Base-by-base conservation (phyloP, 2,797 vertebrate species). In the Enteromius treurensis region DNA sequence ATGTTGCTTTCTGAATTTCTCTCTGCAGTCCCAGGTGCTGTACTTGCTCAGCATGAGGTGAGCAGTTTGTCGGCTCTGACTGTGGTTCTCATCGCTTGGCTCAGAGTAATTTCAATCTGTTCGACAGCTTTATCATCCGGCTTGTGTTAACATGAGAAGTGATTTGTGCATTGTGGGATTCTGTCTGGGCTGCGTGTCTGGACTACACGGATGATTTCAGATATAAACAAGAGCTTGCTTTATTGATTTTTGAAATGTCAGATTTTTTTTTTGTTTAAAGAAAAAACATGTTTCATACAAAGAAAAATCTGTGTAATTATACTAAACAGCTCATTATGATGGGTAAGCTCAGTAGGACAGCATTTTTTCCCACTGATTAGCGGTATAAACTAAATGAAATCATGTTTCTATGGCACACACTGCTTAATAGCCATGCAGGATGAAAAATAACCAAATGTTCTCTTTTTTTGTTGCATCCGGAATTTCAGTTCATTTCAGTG, bases 31-130 rank as follows among this genome's bases (percentile, higher is more conserved):
- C 55, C 82, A 83, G 82, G 75, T 83, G 82, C 82, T 83, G 75
- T 78, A 71, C 53, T 83, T 83, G 67, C 82, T 60, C 75, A 83
- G 75, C 82, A 78, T 83, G 82, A 83, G 82, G 75, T 78, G 75
- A 83, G 82, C 82, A 51, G 75, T 83, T 83, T 83, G 75, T 60
- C 21, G 51, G 51, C 53, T 70, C 75, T 83, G 26, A 69, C 42
- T 71, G 65, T 83, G 67, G 51, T 78, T 71, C 65, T 83, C 53
- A 32, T 71, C n/a, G 53, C 82, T 83, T 83, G 82, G 82, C 82
- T 78, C 82, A 10, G 67, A 83, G 40, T 51, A 78, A 62, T 78
- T 83, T 83, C 74, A 83, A 78, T 83, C 82, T 83, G 82, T 76
- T 83, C 67, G 42, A 83, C 74, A 83, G 75, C 75, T 77, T 83